Conservation (phyloP, 2,888 invertebrate species). For the Dasysyrphus tricinctus region DNA sequence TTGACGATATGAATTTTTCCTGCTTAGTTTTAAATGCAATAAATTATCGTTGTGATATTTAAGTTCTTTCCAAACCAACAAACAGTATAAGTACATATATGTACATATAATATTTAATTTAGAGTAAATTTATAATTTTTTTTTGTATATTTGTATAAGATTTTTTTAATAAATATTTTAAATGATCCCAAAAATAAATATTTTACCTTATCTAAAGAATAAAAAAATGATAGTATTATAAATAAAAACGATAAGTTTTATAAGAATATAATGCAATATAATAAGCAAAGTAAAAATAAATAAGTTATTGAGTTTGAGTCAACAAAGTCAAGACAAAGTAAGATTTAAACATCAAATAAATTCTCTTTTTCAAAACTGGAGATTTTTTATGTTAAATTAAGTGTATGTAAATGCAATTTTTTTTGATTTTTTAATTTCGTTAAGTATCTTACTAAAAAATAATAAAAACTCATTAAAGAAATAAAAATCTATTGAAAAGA, state of each 20-base stretch:
- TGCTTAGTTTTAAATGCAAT: constrained; percentile 30
- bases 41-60: constrained; percentile 59
- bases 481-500: no score
- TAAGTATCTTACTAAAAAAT: no score
- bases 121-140: constrained; percentile 54
- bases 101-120: constrained; percentile 41
- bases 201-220: not conserved
- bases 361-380: no score
- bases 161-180: constrained; percentile 9
- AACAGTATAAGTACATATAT: not conserved
- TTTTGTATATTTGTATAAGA: constrained; percentile 26
- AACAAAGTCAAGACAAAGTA: no score
- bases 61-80: constrained; percentile 38
- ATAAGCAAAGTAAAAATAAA: no score
- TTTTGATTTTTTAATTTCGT: no score
- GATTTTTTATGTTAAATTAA: no score
- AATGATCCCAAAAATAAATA: not conserved
- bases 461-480: no score
- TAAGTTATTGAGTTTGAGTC: no score
- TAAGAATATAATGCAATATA: not conserved
- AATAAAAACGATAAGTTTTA: not conserved
- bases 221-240: not conserved
- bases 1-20: not conserved
- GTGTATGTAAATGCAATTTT: no score
- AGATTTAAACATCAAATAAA: no score